Conservation (phyloP, 2,113 vertebrate species). For the Acrocephalus arundinaceus region DNA sequence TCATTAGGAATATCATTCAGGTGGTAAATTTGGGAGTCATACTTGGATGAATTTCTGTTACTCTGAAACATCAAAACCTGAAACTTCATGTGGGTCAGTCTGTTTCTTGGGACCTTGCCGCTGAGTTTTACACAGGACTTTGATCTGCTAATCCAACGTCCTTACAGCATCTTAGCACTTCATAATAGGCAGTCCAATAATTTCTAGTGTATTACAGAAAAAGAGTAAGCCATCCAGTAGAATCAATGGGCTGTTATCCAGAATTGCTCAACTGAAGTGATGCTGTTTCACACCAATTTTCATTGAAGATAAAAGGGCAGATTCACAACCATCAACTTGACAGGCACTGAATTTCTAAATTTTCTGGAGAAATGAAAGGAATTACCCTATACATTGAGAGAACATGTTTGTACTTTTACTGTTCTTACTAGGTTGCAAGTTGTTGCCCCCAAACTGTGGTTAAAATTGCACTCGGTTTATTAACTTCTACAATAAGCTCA, state of each 20-base stretch:
- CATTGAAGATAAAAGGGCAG: not conserved
- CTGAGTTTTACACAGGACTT: not conserved
- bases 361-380: not conserved
- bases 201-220: not conserved
- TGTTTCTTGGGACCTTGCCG: not conserved
- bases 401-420: not conserved
- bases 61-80: not conserved
- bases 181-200: not conserved
- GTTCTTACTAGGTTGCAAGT: not conserved
- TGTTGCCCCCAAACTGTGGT: not conserved
- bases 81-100: not conserved
- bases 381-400: not conserved
- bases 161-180: not conserved
- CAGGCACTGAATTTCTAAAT: not conserved
- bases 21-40: not conserved
- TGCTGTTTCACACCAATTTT: not conserved
- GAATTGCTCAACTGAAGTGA: not conserved
- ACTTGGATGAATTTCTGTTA: not conserved
- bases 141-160: not conserved
- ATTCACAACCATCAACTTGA: not conserved
- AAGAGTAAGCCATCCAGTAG: not conserved
- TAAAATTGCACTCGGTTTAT: not conserved
- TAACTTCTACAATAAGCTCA: not conserved
- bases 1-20: not conserved
- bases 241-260: not conserved